phyloP scores from a whole-genome alignment of 2,113 vertebrate genomes.

The Phaethornis superciliosus region DNA sequence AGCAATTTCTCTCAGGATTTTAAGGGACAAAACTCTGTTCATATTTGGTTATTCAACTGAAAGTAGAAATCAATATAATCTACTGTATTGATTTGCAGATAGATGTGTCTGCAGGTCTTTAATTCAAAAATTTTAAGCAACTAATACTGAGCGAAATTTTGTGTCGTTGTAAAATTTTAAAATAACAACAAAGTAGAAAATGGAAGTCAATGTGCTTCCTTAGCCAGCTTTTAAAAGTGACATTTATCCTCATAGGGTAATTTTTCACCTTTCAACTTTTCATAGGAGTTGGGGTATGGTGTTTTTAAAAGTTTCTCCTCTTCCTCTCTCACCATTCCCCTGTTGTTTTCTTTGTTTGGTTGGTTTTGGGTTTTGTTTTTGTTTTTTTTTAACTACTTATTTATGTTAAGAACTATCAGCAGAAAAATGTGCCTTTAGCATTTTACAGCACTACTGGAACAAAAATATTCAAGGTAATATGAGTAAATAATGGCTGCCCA shows the following conservation, averaged over 20 bases:
- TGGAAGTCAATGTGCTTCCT: background rate
- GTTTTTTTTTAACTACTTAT: background rate
- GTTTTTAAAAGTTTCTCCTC: background rate
- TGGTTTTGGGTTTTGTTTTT: background rate
- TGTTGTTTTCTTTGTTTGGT: too few relatives aligned
- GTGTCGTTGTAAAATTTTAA: background rate
- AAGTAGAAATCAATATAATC: background rate
- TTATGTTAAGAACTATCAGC: conserved; percentile 25
- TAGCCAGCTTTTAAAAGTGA: background rate
- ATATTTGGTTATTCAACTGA: background rate
- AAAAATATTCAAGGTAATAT: background rate
- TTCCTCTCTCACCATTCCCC: background rate
- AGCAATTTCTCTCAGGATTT: background rate
- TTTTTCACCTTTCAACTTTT: conserved; percentile 12
- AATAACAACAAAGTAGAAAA: background rate
- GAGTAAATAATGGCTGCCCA: conserved; percentile 39
- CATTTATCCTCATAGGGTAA: background rate
- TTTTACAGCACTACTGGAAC: conserved; percentile 53
- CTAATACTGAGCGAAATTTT: background rate
- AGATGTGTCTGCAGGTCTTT: background rate
- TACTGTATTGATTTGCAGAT: background rate
- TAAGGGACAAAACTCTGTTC: background rate
- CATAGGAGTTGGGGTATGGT: background rate
- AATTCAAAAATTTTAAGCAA: background rate
- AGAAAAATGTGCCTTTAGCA: conserved; percentile 47